Evolutionary conservation across 1,140 invertebrate species (phyloP).

Genomic region (Ostrea denselamellosa): DNA sequence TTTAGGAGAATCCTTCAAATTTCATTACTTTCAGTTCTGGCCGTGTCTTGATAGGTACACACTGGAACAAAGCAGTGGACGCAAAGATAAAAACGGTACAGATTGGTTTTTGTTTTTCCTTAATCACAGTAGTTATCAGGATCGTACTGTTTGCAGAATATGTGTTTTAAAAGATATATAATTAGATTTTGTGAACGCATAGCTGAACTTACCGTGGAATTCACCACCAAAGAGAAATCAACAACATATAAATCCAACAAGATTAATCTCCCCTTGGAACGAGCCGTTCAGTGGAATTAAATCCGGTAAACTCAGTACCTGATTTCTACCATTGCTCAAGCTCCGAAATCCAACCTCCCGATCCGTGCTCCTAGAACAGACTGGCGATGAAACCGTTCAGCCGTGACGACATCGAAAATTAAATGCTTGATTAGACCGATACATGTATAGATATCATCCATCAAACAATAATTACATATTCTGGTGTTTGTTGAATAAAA

Average conservation of each 20-base stretch:
- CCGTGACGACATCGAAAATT: not conserved
- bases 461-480: not conserved
- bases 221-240: not conserved
- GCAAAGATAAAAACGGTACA: too few species aligned
- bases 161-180: too few species aligned
- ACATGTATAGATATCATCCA: not conserved
- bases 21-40: too few species aligned
- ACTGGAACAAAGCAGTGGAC: too few species aligned
- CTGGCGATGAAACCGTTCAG: not conserved
- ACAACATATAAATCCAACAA: not conserved
- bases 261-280: not conserved
- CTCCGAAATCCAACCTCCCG: not conserved
- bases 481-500: not conserved
- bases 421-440: constrained; percentile 9
- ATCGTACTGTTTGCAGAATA: too few species aligned
- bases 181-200: not conserved
- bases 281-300: constrained; percentile 1
- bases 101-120: too few species aligned
- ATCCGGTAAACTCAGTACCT: not conserved
- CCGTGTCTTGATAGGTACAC: too few species aligned
- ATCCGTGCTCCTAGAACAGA: not conserved
- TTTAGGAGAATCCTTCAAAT: too few species aligned
- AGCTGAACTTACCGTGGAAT: not conserved
- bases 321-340: constrained; percentile 19
- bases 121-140: too few species aligned